phyloP scores from a whole-genome alignment of 30 jellyfish, hydroid and myxozoan genomes.

The Rhopilema esculentum region DNA sequence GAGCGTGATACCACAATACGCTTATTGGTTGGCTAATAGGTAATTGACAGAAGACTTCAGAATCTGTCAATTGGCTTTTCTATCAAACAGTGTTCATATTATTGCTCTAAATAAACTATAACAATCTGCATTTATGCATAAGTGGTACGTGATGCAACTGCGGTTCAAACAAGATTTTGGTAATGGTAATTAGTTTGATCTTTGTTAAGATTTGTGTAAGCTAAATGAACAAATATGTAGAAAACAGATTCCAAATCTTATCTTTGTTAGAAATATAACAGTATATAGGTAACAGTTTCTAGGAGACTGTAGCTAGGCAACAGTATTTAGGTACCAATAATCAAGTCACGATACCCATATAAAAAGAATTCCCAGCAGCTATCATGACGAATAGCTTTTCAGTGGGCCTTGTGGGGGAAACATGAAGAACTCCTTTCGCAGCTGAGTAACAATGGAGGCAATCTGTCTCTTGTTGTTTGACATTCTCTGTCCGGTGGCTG shows the following conservation, averaged over 20 bases:
- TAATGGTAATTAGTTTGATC: no score
- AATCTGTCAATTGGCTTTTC: no score
- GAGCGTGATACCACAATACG: no score
- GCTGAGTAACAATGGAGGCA: conserved; percentile 90
- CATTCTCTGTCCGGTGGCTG: conserved; percentile 88
- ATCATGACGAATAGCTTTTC: conserved; percentile 14
- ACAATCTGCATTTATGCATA: no score
- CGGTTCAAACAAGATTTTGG: no score
- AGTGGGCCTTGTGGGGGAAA: conserved; percentile 97
- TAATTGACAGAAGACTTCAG: no score
- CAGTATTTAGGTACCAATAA: not conserved
- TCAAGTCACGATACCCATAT: not conserved
- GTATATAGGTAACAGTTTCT: not conserved
- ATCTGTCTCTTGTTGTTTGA: conserved; percentile 96
- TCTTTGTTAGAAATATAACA: not conserved
- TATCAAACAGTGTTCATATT: no score
- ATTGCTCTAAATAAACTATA: no score
- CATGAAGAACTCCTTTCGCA: conserved; percentile 89
- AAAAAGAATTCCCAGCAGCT: not conserved
- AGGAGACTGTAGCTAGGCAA: not conserved
- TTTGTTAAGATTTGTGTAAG: no score
- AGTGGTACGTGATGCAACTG: no score
- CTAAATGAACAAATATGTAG: not conserved
- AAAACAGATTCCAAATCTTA: not conserved
- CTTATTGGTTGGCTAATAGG: no score